Conservation (phyloP, 2,797 vertebrate species). For the Gallinago solitaria region DNA sequence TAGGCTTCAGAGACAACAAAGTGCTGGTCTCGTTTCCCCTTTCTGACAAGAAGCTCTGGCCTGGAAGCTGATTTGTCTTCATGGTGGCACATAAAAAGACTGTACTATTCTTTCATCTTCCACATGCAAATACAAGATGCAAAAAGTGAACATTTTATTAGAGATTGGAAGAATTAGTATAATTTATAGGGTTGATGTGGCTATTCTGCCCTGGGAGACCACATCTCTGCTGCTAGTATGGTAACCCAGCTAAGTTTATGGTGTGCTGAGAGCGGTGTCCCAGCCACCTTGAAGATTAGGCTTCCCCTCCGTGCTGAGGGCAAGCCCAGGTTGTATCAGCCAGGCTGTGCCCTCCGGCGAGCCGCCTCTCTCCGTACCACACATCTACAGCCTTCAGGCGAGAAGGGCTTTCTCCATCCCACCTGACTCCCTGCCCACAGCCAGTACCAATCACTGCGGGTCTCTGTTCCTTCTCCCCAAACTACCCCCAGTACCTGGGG, state of each 20-base stretch:
- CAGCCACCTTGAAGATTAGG: background rate
- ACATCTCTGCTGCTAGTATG: rapidly evolving
- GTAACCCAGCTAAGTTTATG: background rate
- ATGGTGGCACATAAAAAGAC: background rate
- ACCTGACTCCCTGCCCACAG: background rate
- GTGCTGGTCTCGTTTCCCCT: background rate
- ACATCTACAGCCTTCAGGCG: background rate
- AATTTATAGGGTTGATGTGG: background rate
- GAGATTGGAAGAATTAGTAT: background rate
- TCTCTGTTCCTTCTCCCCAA: background rate
- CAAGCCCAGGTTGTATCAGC: background rate
- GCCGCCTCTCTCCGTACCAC: rapidly evolving
- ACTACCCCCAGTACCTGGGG: background rate
- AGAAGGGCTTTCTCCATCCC: background rate
- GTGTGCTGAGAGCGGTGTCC: background rate
- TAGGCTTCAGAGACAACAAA: background rate
- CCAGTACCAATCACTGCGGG: rapidly evolving
- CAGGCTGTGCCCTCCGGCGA: background rate
- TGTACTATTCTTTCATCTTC: background rate
- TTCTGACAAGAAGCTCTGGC: background rate
- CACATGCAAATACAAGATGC: background rate
- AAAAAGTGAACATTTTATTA: background rate
- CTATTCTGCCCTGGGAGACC: background rate
- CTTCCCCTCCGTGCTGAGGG: background rate
- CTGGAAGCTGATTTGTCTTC: background rate